Evolutionary conservation across 1,140 invertebrate genomes (phyloP), one percentile per base, ranked within the genome.

Genomic region (Neelides sp.): DNA sequence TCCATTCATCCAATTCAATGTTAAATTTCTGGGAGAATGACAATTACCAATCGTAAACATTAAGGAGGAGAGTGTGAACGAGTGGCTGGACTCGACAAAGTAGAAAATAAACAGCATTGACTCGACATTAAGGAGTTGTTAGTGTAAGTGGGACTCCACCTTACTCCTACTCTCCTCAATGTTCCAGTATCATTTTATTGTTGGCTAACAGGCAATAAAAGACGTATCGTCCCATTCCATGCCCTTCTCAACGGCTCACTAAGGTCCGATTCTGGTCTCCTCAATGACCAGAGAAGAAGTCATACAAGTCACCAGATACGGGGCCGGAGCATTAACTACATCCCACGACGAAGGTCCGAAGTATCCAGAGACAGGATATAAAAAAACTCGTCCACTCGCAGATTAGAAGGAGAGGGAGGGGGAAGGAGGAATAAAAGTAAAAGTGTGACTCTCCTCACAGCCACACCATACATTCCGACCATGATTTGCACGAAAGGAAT

Each of bases 401-500:
- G n/a, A n/a, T n/a, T n/a, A n/a, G n/a, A n/a, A n/a, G n/a, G n/a
- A n/a, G n/a, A n/a, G n/a, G n/a, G n/a, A n/a, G n/a, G n/a, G n/a
- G n/a, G n/a, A n/a, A n/a, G n/a, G 26, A 35, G 36, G 32, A 41
- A 37, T 40, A 24, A 49, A 24, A 41, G 36, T 39, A 35, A 49
- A 40, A 40, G 5, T 19, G n/a, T 13, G 37, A 8, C 8, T 15
- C n/a, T 37, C 5, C 20, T 27, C 42, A 17, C 26, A 17, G 30
- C 24, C 17, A 44, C 17, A 44, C 17, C 24, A 26, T 28, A 44
- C 7, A 44, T 8, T 27, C 23, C n/a, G 35, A 37, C 54, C 42
- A 52, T 52, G 49, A 56, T 56, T 56, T 56, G 49, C 54, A 52
- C 54, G 52, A 34, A 41, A 50, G 54, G 54, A 56, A 56, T 56